These are phyloP conservation scores for Takifugu flavidus DNA, from an alignment of 2,113 vertebrate genomes.

Conservation along the genomic window DNA sequence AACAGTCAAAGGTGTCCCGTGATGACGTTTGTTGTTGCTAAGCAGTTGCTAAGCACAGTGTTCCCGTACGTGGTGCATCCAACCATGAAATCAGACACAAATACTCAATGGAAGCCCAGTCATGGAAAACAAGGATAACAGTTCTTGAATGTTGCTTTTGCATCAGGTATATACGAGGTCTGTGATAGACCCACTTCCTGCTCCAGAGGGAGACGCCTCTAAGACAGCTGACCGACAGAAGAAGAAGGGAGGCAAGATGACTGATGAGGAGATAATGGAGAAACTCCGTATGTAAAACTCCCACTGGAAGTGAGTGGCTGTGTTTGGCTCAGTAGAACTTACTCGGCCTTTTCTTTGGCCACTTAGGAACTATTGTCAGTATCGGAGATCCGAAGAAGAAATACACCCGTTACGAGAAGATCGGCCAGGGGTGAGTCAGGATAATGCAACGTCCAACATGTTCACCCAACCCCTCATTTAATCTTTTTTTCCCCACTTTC, in stretches of 20 bases:
- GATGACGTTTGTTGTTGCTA: neutral
- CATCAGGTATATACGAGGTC: constrained; percentile 88
- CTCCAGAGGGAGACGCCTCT: constrained; percentile 74
- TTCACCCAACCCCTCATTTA: neutral
- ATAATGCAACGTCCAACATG: neutral
- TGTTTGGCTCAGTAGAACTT: neutral
- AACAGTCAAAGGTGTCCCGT: neutral
- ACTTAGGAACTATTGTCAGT: constrained; percentile 89
- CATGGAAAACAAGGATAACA: too few relatives aligned
- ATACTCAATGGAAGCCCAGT: too few relatives aligned
- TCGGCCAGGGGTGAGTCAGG: constrained; percentile 90
- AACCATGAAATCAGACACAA: too few relatives aligned
- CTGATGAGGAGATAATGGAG: constrained; percentile 98
- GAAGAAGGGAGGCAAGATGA: constrained; percentile 93
- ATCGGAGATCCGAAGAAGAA: constrained; percentile 98
- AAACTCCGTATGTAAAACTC: constrained; percentile 83
- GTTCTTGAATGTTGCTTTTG: neutral
- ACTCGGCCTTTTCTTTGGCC: neutral
- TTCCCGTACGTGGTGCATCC: too few relatives aligned
- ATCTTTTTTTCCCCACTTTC: constrained; percentile 22
- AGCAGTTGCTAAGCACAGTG: too few relatives aligned
- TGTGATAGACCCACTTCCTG: constrained; percentile 89
- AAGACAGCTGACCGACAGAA: constrained; percentile 86
- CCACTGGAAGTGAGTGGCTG: neutral
- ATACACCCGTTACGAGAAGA: constrained; percentile 95